Evolutionary conservation across 2,888 invertebrate genomes (phyloP), one percentile per base, ranked within the genome.

Genomic region (Chrysina gloriosa): DNA sequence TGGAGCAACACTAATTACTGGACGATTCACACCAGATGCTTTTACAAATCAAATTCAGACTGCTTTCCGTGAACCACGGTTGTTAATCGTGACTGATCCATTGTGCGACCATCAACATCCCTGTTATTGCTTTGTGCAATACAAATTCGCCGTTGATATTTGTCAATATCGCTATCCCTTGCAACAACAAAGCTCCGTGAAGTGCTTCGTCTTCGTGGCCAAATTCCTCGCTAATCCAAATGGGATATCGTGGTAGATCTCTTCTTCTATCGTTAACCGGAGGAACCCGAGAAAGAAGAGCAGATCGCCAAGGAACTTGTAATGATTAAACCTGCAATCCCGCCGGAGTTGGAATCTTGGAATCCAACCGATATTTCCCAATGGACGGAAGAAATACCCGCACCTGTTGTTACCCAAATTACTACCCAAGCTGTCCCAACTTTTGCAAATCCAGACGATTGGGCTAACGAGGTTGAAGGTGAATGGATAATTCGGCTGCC

Each of bases 261-360:
- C 80, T 99, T 97, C 93, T 98, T 99, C 93, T 98, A 97, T 88
- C 93, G 99, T 80, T 98, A 99, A 84, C 97, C 98, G 64, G 98
- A 98, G 86, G 98, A 98, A 86, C 95, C 94, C 75, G 97, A 97
- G 82, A 97, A 97, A 85, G 97, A 97, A 78, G 97, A 97, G 82
- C 94, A 95, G 78, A 93, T 92, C 47, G 92, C 92, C 58, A 95
- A 95, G 84, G 95, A 95, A 84, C 85, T 85, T 9, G 81, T 83
- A 36, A 36, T 63, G 4, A 21, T 34, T 19, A 87, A 87, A 71
- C 74, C 82, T 29, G 86, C 85, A 65, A 82, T 82, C 63, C 80
- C 68, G 36, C 79, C 63, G 45, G 88, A 89, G 39, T 84, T 87
- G 67, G 87, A 87, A 71, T 25, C 19, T 9, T 90, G 89, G 89